A percentile compares a stretch with the other conserved stretches of the same genome.
These are phyloP conservation scores for Polydesmus complanatus DNA, from an alignment of 2,888 invertebrate genomes.

Conservation along the genomic window DNA sequence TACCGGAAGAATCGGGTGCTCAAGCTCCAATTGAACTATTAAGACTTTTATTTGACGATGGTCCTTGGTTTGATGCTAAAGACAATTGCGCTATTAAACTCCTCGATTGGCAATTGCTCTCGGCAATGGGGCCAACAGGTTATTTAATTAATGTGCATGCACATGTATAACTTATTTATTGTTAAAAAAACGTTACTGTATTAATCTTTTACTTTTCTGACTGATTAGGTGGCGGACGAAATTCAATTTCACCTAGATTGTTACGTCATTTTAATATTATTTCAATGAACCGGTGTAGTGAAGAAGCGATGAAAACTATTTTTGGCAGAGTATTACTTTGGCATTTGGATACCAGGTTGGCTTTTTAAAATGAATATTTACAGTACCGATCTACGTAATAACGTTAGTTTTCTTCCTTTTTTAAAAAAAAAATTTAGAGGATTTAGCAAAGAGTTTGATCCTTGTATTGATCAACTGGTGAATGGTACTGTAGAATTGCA, in stretches of 20 bases:
- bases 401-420: slow-evolving; percentile 1
- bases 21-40: slow-evolving; percentile 88
- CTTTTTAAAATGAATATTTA: not conserved
- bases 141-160: slow-evolving; percentile 2
- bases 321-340: slow-evolving; percentile 82
- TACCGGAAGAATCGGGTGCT: slow-evolving; percentile 76
- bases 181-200: not conserved
- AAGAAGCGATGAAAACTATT: slow-evolving; percentile 65
- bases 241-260: slow-evolving; percentile 69
- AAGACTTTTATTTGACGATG: slow-evolving; percentile 78
- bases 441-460: slow-evolving; percentile 86
- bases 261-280: slow-evolving; percentile 72
- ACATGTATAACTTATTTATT: too few species aligned
- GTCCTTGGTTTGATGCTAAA: slow-evolving; percentile 73
- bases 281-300: slow-evolving; percentile 55
- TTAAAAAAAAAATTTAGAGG: slow-evolving; percentile 45
- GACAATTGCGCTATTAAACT: slow-evolving; percentile 61
- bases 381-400: not conserved
- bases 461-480: slow-evolving; percentile 78
- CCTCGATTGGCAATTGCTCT: slow-evolving; percentile 63
- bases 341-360: slow-evolving; percentile 82
- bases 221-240: slow-evolving; percentile 55
- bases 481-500: slow-evolving; percentile 73
- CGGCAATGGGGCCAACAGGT: slow-evolving; percentile 38
- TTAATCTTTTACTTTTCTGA: not conserved